A percentile compares a stretch with the other conserved stretches of the same genome.
Conservation (phyloP, 2,888 invertebrate species). For the Drosophila cognata region DNA sequence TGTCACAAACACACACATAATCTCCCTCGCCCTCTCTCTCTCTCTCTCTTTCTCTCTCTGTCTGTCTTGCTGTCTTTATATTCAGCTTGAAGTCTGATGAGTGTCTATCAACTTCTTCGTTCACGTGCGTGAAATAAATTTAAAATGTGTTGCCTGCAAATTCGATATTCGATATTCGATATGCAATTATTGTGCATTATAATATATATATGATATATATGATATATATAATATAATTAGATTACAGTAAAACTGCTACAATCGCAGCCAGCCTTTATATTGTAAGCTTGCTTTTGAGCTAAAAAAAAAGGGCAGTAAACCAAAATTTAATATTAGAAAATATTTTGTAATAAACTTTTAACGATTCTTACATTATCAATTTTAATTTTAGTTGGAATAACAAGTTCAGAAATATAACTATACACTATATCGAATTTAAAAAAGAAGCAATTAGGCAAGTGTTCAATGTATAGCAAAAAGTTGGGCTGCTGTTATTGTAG, state of each 20-base stretch:
- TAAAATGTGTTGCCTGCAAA: slow-evolving; percentile 44
- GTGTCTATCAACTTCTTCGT: slow-evolving; percentile 57
- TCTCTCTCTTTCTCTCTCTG: too few species aligned
- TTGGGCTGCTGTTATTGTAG: background rate
- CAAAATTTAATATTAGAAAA: background rate
- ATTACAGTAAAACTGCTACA: slow-evolving; percentile 23
- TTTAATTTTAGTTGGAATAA: background rate
- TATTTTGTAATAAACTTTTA: background rate
- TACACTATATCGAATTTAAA: background rate
- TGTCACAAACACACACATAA: background rate
- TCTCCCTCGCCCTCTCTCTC: background rate
- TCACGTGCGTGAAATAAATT: slow-evolving; percentile 78
- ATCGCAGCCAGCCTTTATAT: background rate
- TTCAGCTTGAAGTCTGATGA: background rate
- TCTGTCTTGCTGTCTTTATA: background rate
- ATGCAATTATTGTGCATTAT: slow-evolving; percentile 8
- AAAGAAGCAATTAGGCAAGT: too few species aligned
- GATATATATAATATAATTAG: background rate
- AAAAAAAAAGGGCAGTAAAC: background rate
- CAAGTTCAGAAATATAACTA: background rate
- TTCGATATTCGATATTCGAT: slow-evolving; percentile 31
- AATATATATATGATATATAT: slow-evolving; percentile 1
- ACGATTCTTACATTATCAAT: background rate
- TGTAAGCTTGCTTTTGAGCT: background rate
- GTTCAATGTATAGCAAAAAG: background rate